Conservation (phyloP, 2,797 vertebrate species). For the Triplophysa yarkandensis region DNA sequence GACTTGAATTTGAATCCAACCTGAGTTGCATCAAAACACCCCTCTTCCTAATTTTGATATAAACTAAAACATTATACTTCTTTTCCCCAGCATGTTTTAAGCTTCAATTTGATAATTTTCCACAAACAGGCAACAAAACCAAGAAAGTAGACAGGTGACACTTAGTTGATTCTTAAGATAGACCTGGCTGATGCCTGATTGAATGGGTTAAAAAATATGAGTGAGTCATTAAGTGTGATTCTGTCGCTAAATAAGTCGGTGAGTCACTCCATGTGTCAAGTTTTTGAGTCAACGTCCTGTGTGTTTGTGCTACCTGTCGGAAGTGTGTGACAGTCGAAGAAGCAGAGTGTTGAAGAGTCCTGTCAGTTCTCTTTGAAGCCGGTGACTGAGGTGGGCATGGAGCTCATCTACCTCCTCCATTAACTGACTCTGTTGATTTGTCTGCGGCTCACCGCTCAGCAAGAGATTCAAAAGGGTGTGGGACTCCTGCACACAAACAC, state of each 20-base stretch:
- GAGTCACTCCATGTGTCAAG: background rate
- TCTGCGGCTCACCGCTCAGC: slow-evolving; percentile 74
- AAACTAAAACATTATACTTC: background rate
- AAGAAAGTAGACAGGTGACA: slow-evolving; percentile 1
- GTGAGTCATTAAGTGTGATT: slow-evolving; percentile 25
- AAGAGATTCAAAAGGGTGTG: slow-evolving; percentile 76
- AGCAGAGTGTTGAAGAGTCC: slow-evolving; percentile 83
- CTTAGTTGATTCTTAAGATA: slow-evolving; percentile 33
- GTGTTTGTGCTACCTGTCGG: slow-evolving; percentile 80
- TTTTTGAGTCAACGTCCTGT: slow-evolving; percentile 20
- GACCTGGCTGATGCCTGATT: slow-evolving; percentile 5
- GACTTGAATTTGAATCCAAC: background rate
- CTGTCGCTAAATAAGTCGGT: background rate
- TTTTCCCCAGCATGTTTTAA: background rate
- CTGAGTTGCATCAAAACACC: background rate
- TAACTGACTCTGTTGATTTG: slow-evolving; percentile 50
- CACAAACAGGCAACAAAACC: background rate
- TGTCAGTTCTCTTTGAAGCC: slow-evolving; percentile 88
- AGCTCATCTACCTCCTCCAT: slow-evolving; percentile 73
- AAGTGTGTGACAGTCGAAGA: slow-evolving; percentile 70
- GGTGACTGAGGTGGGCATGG: slow-evolving; percentile 82
- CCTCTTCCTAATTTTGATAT: background rate
- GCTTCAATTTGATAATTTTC: background rate
- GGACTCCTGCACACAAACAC: slow-evolving; percentile 66
- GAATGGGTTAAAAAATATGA: slow-evolving; percentile 21